Evolutionary conservation across 2,888 invertebrate genomes (phyloP).

Genomic region (Mimumesa dahlbomi): DNA sequence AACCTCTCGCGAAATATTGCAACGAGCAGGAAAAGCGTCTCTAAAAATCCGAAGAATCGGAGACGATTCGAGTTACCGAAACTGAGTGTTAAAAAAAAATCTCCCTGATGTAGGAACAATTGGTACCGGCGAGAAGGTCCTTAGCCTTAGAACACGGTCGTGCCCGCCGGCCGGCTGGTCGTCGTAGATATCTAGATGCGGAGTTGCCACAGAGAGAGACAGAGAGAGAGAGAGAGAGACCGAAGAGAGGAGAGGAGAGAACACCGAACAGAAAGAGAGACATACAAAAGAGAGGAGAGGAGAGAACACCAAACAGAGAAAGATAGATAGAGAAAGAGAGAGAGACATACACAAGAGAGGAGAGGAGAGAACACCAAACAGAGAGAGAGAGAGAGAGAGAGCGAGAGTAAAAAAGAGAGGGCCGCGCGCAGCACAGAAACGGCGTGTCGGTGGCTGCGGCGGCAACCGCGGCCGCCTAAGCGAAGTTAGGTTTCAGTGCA

Average conservation of each 20-base stretch:
- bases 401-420: slow-evolving; percentile 17
- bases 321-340: neutral
- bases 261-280: slow-evolving; percentile 24
- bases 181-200: slow-evolving; percentile 25
- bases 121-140: slow-evolving; percentile 32
- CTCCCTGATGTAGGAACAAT: slow-evolving; percentile 5
- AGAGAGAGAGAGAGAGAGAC: slow-evolving; percentile 2
- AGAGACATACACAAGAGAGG: slow-evolving; percentile 4
- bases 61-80: neutral
- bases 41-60: neutral
- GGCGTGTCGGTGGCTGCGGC: slow-evolving; percentile 45
- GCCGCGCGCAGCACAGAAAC: slow-evolving; percentile 18
- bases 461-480: slow-evolving; percentile 58
- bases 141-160: slow-evolving; percentile 35
- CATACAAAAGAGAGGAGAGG: slow-evolving; percentile 5
- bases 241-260: slow-evolving; percentile 19
- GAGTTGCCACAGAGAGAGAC: slow-evolving; percentile 7
- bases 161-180: slow-evolving; percentile 15
- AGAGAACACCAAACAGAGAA: slow-evolving; percentile 9
- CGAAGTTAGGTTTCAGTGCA: slow-evolving; percentile 76
- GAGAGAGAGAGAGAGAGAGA: slow-evolving; percentile 13
- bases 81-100: neutral
- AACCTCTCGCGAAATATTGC: neutral
- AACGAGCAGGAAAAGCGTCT: neutral
- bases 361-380: slow-evolving; percentile 24